phyloP scores from a whole-genome alignment of 64 coral and sea anemone species.

The Cladopsammia gracilis region DNA sequence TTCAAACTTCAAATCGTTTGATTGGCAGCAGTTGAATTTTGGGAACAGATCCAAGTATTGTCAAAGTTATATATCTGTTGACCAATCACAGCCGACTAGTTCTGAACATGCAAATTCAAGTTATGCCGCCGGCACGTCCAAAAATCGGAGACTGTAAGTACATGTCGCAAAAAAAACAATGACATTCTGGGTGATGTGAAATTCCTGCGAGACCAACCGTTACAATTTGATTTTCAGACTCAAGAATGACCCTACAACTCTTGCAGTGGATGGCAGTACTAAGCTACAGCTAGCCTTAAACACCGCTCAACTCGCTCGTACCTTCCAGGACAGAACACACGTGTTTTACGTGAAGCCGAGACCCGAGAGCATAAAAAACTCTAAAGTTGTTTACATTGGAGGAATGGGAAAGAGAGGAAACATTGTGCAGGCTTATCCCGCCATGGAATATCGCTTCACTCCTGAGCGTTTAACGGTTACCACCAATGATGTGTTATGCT shows the following conservation, averaged over 20 bases:
- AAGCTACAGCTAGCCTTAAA: conserved; percentile 49
- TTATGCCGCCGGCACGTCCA: too few relatives aligned
- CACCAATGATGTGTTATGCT: conserved; percentile 52
- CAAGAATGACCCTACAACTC: conserved; percentile 45
- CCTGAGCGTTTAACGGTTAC: conserved; percentile 39
- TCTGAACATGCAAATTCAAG: too few relatives aligned
- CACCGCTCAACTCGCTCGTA: conserved; percentile 44
- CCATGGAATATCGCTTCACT: conserved; percentile 69
- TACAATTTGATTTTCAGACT: conserved; percentile 7
- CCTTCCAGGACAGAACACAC: conserved; percentile 64
- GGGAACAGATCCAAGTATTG: too few relatives aligned
- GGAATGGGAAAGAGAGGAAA: conserved; percentile 74
- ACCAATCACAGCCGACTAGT: too few relatives aligned
- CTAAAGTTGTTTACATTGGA: conserved; percentile 38
- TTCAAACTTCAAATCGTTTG: too few relatives aligned
- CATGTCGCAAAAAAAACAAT: too few relatives aligned
- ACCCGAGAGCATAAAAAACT: neutral
- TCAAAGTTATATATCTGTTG: too few relatives aligned
- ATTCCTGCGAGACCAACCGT: too few relatives aligned
- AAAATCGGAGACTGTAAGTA: too few relatives aligned
- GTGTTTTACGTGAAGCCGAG: conserved; percentile 47
- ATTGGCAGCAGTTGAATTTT: too few relatives aligned
- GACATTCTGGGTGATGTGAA: too few relatives aligned
- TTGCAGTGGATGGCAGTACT: conserved; percentile 17
- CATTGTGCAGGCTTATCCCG: conserved; percentile 67